A percentile compares a stretch with the other conserved stretches of the same genome.
These are phyloP conservation scores for Molorchus minor DNA, from an alignment of 2,888 invertebrate genomes.

Conservation along the genomic window DNA sequence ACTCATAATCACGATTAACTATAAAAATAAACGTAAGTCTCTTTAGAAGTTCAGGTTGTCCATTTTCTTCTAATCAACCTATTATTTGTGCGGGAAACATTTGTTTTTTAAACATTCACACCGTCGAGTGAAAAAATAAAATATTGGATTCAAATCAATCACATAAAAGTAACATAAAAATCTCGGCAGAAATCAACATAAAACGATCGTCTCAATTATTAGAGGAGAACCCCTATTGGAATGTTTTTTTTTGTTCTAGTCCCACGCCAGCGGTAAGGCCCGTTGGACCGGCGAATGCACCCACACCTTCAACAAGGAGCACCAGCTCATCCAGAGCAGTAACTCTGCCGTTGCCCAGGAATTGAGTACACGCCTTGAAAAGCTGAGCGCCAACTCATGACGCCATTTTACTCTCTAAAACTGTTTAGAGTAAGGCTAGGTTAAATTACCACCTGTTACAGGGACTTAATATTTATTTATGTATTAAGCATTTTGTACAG, in stretches of 20 bases:
- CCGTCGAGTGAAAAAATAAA: no score
- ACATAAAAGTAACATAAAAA: no score
- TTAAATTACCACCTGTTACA: constrained; percentile 24
- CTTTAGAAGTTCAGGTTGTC: no score
- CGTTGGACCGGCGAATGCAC: constrained; percentile 76
- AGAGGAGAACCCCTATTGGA: background rate
- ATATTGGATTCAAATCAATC: no score
- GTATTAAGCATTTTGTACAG: constrained; percentile 15
- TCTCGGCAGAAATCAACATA: no score
- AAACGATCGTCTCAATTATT: no score
- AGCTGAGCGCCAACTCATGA: constrained; percentile 66
- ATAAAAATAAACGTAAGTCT: no score
- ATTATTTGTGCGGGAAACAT: no score
- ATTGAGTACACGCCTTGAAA: constrained; percentile 66
- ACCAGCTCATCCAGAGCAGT: constrained; percentile 19
- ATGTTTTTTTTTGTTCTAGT: constrained; percentile 64
- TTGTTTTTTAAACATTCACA: no score
- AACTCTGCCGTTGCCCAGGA: constrained; percentile 61
- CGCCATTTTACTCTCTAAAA: constrained; percentile 62
- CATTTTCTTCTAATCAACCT: no score
- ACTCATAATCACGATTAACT: no score
- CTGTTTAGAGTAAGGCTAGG: constrained; percentile 26
- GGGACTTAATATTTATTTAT: constrained; percentile 34
- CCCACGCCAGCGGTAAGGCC: constrained; percentile 76
- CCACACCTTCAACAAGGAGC: constrained; percentile 35